phyloP scores from a whole-genome alignment of 2,113 vertebrate genomes.

The Ia io region DNA sequence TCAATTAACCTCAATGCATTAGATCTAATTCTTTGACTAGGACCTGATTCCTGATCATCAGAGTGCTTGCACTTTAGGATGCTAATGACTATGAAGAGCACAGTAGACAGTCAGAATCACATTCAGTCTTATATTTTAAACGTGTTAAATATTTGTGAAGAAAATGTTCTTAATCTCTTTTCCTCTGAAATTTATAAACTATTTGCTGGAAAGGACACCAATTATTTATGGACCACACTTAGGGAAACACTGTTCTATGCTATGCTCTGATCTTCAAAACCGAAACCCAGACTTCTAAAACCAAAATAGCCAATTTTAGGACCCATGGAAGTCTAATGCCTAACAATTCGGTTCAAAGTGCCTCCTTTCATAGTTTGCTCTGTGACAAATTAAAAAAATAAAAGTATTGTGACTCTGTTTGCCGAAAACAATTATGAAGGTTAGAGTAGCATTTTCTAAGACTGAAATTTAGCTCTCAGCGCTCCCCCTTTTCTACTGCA shows the following conservation, averaged over 20 bases:
- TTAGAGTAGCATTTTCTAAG: background rate
- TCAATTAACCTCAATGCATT: background rate
- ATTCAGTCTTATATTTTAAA: background rate
- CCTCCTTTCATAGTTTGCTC: constrained; percentile 17
- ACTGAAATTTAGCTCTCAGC: background rate
- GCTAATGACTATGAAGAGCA: background rate
- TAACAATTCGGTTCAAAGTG: background rate
- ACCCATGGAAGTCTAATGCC: background rate
- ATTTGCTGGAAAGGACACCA: constrained; percentile 19
- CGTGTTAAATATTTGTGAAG: background rate
- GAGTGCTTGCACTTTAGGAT: background rate
- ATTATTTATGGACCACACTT: background rate
- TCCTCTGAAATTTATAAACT: background rate
- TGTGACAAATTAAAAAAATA: background rate
- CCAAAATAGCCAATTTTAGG: background rate
- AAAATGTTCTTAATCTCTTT: background rate
- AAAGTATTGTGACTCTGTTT: background rate
- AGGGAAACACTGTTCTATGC: background rate
- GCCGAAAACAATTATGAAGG: background rate
- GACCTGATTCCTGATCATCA: background rate
- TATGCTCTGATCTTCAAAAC: constrained; percentile 13
- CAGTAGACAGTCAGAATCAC: background rate
- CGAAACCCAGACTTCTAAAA: constrained; percentile 12
- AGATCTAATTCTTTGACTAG: background rate
- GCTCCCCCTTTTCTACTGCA: background rate